These are phyloP conservation scores for Cavia aperea DNA, from an alignment of 2,113 vertebrate genomes.

Conservation along the genomic window DNA sequence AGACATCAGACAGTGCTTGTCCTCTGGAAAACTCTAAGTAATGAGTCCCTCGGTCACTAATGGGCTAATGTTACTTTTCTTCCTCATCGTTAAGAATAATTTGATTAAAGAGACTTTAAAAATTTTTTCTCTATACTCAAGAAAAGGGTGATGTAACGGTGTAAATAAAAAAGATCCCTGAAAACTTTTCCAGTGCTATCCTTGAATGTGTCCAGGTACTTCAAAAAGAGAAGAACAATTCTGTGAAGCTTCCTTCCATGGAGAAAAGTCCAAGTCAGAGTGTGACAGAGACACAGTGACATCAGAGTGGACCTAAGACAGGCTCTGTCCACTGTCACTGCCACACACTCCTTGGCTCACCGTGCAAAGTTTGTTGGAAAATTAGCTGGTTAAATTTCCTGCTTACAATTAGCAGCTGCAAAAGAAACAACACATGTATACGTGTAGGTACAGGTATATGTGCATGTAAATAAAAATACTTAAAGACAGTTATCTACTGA, in stretches of 20 bases:
- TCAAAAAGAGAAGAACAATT: slow-evolving; percentile 44
- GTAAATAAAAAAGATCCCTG: slow-evolving; percentile 47
- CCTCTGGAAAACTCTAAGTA: background rate
- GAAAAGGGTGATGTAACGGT: slow-evolving; percentile 21
- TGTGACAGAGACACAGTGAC: background rate
- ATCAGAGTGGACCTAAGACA: background rate
- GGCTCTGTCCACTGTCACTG: background rate
- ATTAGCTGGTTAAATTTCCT: slow-evolving; percentile 29
- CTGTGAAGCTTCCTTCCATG: slow-evolving; percentile 52
- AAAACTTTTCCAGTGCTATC: slow-evolving; percentile 47
- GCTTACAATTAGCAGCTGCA: slow-evolving; percentile 30
- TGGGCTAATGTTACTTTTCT: background rate
- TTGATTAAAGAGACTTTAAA: background rate
- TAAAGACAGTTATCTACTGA: too few species aligned
- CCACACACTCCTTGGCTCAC: background rate
- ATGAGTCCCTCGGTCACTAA: background rate
- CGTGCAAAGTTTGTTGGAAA: background rate
- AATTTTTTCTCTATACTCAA: slow-evolving; percentile 39
- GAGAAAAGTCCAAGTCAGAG: slow-evolving; percentile 30
- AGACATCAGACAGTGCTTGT: background rate
- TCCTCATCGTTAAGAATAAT: background rate
- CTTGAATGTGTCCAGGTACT: slow-evolving; percentile 60
- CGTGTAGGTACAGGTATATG: too few species aligned
- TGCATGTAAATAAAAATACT: too few species aligned
- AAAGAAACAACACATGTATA: too few species aligned